Conservation (phyloP, 2,113 vertebrate species). For the Machaerirhynchus nigripectus region DNA sequence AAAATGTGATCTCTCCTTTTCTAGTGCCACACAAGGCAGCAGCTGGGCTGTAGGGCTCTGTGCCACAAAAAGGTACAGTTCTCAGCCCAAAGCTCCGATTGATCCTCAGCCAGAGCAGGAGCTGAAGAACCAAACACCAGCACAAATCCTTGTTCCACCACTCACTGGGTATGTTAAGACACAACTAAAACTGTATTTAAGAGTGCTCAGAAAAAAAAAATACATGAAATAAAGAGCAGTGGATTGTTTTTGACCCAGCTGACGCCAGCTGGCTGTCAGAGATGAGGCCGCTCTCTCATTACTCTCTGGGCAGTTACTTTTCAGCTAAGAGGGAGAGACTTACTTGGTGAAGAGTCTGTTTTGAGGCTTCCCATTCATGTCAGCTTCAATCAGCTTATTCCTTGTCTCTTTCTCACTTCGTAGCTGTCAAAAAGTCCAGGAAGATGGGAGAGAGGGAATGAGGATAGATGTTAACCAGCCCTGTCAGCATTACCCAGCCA, state of each 20-base stretch:
- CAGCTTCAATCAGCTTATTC: constrained; percentile 78
- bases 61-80: not conserved
- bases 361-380: constrained; percentile 72
- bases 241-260: not conserved
- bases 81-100: not conserved
- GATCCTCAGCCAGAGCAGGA: not conserved
- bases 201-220: not conserved
- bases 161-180: not conserved
- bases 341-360: constrained; percentile 73
- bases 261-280: not conserved
- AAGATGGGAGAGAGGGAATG: not conserved
- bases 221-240: not conserved
- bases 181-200: not conserved
- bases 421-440: constrained; percentile 52
- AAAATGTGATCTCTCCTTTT: not conserved
- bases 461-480: not conserved
- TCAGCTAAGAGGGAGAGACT: not conserved
- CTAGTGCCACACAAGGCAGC: not conserved
- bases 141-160: not conserved
- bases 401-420: constrained; percentile 75
- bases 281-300: not conserved
- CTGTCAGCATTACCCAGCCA: not conserved
- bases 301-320: not conserved
- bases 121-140: not conserved
- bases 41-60: not conserved